Conservation (phyloP, 2,888 invertebrate species). For the Diarsia dahlii region DNA sequence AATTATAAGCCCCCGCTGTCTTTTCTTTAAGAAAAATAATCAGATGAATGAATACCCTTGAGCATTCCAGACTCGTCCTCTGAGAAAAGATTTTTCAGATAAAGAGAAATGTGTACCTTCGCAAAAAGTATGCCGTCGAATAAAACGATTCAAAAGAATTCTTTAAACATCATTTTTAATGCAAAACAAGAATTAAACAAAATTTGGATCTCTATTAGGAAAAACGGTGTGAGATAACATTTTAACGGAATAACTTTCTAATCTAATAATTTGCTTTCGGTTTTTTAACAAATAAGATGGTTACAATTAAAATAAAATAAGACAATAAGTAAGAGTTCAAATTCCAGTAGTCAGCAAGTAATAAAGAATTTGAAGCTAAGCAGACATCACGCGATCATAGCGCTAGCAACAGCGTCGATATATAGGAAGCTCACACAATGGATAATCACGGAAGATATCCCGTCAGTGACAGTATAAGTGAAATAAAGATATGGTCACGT, state of each 20-base stretch:
- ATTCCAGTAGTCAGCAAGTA: background rate
- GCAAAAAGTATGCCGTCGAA: constrained; percentile 78
- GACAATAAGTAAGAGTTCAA: background rate
- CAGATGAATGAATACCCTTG: constrained; percentile 84
- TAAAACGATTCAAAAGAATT: constrained; percentile 81
- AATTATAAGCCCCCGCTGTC: constrained; percentile 80
- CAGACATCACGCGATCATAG: no score
- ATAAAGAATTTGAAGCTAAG: background rate
- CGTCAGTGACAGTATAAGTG: no score
- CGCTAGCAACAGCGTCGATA: no score
- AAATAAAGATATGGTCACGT: no score
- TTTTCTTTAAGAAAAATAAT: constrained; percentile 82
- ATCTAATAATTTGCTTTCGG: background rate
- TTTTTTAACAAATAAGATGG: background rate
- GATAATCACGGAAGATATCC: no score
- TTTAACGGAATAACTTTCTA: background rate
- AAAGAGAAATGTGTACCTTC: constrained; percentile 80
- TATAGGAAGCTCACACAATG: no score
- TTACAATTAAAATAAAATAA: background rate
- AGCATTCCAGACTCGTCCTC: constrained; percentile 83
- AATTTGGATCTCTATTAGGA: constrained; percentile 8
- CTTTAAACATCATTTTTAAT: constrained; percentile 75
- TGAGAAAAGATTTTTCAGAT: constrained; percentile 83
- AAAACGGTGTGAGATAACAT: background rate
- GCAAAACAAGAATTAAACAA: constrained; percentile 46